Percentiles rank a stretch among this genome's conserved stretches.
Evolutionary conservation across 2,888 invertebrate species (phyloP).

Genomic region (Melanargia galathea): DNA sequence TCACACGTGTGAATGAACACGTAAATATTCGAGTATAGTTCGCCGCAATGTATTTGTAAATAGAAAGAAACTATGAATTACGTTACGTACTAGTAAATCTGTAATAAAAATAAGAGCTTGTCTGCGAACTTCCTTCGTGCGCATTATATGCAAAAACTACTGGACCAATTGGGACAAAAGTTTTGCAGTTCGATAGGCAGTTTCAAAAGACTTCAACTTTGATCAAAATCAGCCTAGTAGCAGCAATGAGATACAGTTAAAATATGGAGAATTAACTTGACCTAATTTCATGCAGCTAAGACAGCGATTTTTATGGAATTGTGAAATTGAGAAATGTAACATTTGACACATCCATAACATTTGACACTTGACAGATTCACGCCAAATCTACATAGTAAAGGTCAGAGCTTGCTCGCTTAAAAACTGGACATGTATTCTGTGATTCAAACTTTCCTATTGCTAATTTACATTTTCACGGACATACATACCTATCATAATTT

Average conservation of each 20-base stretch:
- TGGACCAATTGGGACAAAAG: neutral
- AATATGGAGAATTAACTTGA: neutral
- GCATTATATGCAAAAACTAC: neutral
- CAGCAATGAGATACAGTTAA: neutral
- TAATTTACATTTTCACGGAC: no score
- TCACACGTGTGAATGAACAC: slow-evolving; percentile 71
- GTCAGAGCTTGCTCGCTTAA: no score
- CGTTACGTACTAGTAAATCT: neutral
- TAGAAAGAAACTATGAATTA: neutral
- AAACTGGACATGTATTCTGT: no score
- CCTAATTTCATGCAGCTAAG: neutral
- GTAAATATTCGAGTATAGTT: slow-evolving; percentile 62
- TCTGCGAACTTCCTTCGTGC: neutral
- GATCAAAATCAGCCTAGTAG: neutral
- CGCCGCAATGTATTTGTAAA: slow-evolving; percentile 38
- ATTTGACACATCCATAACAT: neutral
- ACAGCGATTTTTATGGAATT: no score
- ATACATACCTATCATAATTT: no score
- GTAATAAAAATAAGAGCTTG: neutral
- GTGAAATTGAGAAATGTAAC: no score
- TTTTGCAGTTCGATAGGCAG: neutral
- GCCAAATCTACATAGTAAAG: no score
- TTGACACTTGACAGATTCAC: neutral
- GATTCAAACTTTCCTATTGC: no score
- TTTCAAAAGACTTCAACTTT: no score